These are phyloP conservation scores for Sesia apiformis DNA, from an alignment of 2,888 invertebrate genomes.

Conservation along the genomic window DNA sequence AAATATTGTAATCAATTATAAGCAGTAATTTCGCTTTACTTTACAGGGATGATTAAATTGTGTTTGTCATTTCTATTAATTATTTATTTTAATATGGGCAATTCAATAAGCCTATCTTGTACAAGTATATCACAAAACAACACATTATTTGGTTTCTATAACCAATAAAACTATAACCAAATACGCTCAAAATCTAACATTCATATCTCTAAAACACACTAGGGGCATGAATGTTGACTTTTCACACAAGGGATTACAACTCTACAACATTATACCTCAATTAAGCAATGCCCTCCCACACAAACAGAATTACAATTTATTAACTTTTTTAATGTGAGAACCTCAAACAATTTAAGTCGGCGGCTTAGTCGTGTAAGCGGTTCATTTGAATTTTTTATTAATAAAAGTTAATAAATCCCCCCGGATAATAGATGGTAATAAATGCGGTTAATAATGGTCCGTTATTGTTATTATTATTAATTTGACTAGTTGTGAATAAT, in stretches of 20 bases:
- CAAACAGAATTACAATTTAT: conserved; percentile 29
- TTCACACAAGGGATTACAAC: conserved; percentile 37
- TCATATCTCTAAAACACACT: neutral
- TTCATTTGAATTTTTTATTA: conserved; percentile 71
- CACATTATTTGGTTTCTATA: too few species aligned
- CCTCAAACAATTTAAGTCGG: conserved; percentile 54
- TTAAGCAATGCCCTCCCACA: conserved; percentile 27
- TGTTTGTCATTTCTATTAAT: too few species aligned
- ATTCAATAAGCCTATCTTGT: too few species aligned
- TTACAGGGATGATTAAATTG: too few species aligned
- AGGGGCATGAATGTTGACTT: conserved; percentile 27
- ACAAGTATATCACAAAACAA: too few species aligned
- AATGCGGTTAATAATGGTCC: conserved; percentile 28
- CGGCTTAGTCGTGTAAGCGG: conserved; percentile 54
- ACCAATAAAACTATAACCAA: neutral
- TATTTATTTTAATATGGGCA: too few species aligned
- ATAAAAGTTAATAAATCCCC: conserved; percentile 37
- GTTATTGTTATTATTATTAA: conserved; percentile 62
- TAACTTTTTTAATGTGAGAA: conserved; percentile 39
- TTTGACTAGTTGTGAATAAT: conserved; percentile 56
- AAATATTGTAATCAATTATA: too few species aligned
- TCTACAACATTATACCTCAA: conserved; percentile 11
- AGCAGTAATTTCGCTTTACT: too few species aligned
- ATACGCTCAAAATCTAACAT: neutral
- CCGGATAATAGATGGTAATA: conserved; percentile 26